These are phyloP conservation scores for Myoxocephalus aenaeus DNA, from an alignment of 2,797 vertebrate genomes.

Conservation along the genomic window DNA sequence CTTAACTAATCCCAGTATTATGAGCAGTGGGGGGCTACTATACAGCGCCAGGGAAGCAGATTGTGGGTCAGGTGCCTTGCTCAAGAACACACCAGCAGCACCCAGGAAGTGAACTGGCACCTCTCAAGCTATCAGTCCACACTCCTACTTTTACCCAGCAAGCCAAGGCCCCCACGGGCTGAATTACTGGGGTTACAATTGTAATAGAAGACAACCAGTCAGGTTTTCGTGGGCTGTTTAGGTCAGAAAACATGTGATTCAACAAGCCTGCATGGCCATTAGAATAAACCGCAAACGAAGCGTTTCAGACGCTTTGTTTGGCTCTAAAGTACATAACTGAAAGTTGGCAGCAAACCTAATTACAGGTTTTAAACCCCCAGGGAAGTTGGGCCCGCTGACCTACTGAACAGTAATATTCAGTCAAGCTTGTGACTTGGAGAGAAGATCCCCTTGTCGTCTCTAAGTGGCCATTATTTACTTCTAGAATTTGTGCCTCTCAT, in stretches of 20 bases:
- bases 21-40: neutral
- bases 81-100: neutral
- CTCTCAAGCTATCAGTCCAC: neutral
- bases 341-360: neutral
- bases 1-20: neutral
- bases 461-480: neutral
- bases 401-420: neutral
- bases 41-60: neutral
- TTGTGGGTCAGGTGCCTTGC: neutral
- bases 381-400: neutral
- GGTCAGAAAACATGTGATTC: neutral
- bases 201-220: neutral
- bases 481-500: slow-evolving; percentile 20
- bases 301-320: neutral
- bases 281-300: neutral
- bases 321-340: neutral
- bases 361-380: neutral
- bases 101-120: neutral
- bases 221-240: neutral
- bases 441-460: neutral
- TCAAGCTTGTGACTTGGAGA: neutral
- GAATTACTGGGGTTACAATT: neutral
- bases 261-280: too few species aligned
- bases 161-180: neutral
- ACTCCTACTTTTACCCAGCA: neutral